Base-by-base conservation (phyloP, 2,113 vertebrate genomes). In the Tragulus kanchil region DNA sequence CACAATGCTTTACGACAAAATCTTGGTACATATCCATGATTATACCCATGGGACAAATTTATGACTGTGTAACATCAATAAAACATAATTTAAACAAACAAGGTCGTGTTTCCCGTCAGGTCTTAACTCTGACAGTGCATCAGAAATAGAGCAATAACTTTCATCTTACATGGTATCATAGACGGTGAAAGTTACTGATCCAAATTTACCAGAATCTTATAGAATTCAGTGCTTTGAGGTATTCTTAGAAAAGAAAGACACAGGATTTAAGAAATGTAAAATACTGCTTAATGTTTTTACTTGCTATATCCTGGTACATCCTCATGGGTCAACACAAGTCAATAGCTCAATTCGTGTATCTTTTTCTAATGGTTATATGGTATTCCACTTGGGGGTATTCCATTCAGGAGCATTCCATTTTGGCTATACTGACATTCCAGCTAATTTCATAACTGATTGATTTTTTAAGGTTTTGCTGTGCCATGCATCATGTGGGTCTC, bases 51-150 rank as follows among this genome's bases (percentile, higher is more conserved):
- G 61, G 48, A 75, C 61, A 77, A 78, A 62, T 73, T 90, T 36
- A 73, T 85, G 62, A 90, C 45, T 64, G 7, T 82, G 28, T 90
- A 52, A 69, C 62, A 77, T 54, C 85, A 93, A 36, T 84, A 90
- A 67, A 83, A 89, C 42, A 93, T 14, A 90, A 95, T 58, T 92
- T 81, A 93, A 94, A 75, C 4, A 64, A 36, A 92, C 59, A 92
- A 62, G 25, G 54, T 54, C 92, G 8, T 73, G 4, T 94, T 45
- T 61, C 19, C 13, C 25, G 19, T 36, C 36, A 36, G 36, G 36
- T 36, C 36, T 94, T 79, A 92, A 62, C 12, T 42, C 31, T 82
- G 79, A 95, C 1, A 5, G 56, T 77, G 5, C 7, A 67, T 75
- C 56, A 95, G 54, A 93, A 94, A 91, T 5, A 93, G 65, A 69